Base-by-base conservation (phyloP, 2,797 vertebrate genomes). In the Manis javanica region DNA sequence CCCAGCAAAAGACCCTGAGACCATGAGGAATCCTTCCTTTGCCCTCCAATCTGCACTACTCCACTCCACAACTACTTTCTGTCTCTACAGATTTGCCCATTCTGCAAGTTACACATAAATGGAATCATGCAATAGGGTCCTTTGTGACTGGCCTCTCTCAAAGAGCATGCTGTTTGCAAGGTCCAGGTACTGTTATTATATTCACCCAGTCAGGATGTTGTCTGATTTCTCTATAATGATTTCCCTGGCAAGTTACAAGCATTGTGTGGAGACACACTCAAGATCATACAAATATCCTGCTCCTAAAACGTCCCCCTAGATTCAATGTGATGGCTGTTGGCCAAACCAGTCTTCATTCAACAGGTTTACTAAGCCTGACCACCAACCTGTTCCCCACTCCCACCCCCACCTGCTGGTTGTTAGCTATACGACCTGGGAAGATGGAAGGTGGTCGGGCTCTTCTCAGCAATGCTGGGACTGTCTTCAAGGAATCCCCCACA, bases 11-110 rank as follows among this genome's bases (percentile, higher is more conserved):
- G 46, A 46, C 46, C 46, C 46, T 46, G 46, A 46, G 46, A 10
- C 46, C 46, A 21, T 23, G 7, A 66, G 49, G 31, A 34, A 26
- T n/a, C 75, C n/a, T 5, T 51, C 37, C 26, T 59, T 2, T 1
- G 5, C 21, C 24, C 64, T 12, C 14, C 23, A 15, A 7, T 5
- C n/a, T 0, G 0, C 6, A 3, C 4, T 26, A 31, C 34, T 37
- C 5, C n/a, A 16, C 14, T 23, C 19, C 1, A 4, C 26, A 29
- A 24, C 16, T 34, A 12, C 19, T 42, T 51, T 21, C 82, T 71
- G 24, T 69, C 61, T 61, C 72, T 68, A 2, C 2, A 0, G 63
- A 49, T 16, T 37, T 31, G 57, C 72, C 57, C 23, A 5, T 4
- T 23, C 39, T 34, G n/a, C 69, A 71, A 23, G 18, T 57, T 59